Percentiles rank a stretch among this genome's conserved stretches.
Conservation (phyloP, 1,140 invertebrate species). For the Drosophila subobscura region DNA sequence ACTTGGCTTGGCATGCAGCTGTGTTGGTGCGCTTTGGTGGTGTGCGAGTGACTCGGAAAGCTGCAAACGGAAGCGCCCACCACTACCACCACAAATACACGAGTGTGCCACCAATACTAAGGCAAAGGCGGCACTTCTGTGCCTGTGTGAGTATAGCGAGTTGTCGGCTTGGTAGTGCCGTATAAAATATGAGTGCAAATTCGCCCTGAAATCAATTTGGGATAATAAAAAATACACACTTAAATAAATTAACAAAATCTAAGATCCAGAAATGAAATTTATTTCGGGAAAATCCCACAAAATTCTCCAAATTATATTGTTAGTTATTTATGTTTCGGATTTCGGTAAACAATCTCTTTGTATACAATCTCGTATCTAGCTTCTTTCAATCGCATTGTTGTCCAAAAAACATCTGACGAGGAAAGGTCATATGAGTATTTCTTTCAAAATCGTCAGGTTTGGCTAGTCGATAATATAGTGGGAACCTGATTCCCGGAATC, state of each 20-base stretch:
- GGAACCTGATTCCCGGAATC: conserved; percentile 49
- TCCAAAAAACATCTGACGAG: conserved; percentile 3
- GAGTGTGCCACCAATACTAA: conserved; percentile 37
- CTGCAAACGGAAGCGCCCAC: conserved; percentile 66
- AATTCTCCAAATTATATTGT: conserved; percentile 39
- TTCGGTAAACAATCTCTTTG: conserved; percentile 20
- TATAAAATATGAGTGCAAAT: conserved; percentile 39
- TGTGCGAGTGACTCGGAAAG: conserved; percentile 54
- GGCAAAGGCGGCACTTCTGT: not conserved
- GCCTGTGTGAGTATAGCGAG: conserved; percentile 38
- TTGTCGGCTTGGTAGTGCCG: conserved; percentile 12
- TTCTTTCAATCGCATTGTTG: not conserved
- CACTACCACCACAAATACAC: conserved; percentile 18
- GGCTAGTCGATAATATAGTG: conserved; percentile 1
- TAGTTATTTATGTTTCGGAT: conserved; percentile 25
- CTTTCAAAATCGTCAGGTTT: conserved; percentile 30
- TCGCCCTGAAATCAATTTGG: conserved; percentile 16
- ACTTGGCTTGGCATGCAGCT: conserved; percentile 7
- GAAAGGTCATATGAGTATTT: conserved; percentile 57
- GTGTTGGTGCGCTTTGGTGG: conserved; percentile 38
- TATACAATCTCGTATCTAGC: not conserved
- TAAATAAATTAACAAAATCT: conserved; percentile 52
- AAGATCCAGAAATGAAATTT: conserved; percentile 39
- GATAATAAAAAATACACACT: conserved; percentile 25
- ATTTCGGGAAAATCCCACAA: conserved; percentile 59